Conservation (phyloP, 2,888 invertebrate species). For the Boloria euphrosyne region DNA sequence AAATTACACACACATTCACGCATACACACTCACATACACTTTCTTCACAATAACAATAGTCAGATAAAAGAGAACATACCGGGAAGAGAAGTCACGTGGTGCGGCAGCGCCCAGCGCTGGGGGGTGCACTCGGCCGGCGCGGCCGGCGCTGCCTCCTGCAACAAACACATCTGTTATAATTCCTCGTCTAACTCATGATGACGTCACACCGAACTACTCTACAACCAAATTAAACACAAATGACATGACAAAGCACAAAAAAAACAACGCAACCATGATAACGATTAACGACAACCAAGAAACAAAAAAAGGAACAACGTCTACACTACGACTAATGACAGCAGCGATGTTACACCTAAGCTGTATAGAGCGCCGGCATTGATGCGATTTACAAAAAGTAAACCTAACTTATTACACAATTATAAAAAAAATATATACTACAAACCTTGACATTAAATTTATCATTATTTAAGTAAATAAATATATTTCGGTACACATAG, state of each 20-base stretch:
- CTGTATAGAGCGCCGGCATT: background rate
- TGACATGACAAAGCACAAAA: constrained; percentile 23
- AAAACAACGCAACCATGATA: background rate
- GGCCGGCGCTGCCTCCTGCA: constrained; percentile 61
- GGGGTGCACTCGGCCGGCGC: constrained; percentile 64
- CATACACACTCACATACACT: too few species aligned
- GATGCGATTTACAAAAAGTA: background rate
- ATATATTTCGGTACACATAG: background rate
- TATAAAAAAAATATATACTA: too few species aligned
- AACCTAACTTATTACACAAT: background rate
- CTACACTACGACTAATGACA: constrained; percentile 4
- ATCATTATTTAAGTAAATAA: background rate
- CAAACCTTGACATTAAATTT: too few species aligned
- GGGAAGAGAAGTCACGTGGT: constrained; percentile 83
- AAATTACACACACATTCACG: too few species aligned
- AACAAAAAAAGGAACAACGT: constrained; percentile 11
- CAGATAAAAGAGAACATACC: constrained; percentile 56
- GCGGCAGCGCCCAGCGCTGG: constrained; percentile 81
- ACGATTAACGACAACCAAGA: background rate
- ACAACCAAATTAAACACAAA: constrained; percentile 29
- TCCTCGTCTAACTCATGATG: background rate
- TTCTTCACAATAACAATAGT: background rate
- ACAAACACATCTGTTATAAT: constrained; percentile 41
- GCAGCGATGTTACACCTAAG: constrained; percentile 12
- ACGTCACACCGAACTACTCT: constrained; percentile 14